A percentile compares a stretch with the other conserved stretches of the same genome.
These are phyloP conservation scores for Diabrotica virgifera DNA, from an alignment of 1,140 invertebrate species.

Conservation along the genomic window DNA sequence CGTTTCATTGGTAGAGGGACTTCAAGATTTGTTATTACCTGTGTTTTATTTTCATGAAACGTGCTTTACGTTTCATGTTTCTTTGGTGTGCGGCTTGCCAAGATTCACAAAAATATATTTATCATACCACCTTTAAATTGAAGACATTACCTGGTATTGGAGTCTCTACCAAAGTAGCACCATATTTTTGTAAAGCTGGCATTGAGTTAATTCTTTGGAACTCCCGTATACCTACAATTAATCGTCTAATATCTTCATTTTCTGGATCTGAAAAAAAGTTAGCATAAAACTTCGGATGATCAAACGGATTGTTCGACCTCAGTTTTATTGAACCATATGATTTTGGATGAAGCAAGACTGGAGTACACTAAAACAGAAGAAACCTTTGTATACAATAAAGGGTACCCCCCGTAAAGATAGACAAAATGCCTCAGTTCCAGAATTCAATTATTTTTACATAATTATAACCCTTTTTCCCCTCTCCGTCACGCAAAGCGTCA, in stretches of 20 bases:
- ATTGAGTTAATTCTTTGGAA: constrained; percentile 39
- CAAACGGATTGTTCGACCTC: constrained; percentile 58
- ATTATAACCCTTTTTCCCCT: too few relatives aligned
- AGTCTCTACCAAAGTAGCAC: constrained; percentile 46
- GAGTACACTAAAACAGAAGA: constrained; percentile 59
- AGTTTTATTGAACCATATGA: constrained; percentile 60
- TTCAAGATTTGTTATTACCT: too few relatives aligned
- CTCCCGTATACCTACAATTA: constrained; percentile 47
- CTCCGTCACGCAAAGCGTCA: too few relatives aligned
- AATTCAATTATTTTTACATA: too few relatives aligned
- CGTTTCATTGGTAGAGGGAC: too few relatives aligned
- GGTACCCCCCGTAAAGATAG: too few relatives aligned
- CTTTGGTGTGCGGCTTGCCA: too few relatives aligned
- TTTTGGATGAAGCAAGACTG: constrained; percentile 72
- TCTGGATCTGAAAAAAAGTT: constrained; percentile 58
- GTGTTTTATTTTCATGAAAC: too few relatives aligned
- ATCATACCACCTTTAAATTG: not conserved
- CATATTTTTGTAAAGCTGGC: constrained; percentile 46
- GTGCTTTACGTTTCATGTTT: too few relatives aligned
- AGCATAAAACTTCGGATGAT: constrained; percentile 63
- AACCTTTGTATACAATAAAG: too few relatives aligned
- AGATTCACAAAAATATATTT: too few relatives aligned
- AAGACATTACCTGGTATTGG: constrained; percentile 43
- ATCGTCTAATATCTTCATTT: constrained; percentile 48
- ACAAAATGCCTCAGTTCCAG: too few relatives aligned